phyloP scores from a whole-genome alignment of 1,140 invertebrate species.

The Eubasilissa regina region DNA sequence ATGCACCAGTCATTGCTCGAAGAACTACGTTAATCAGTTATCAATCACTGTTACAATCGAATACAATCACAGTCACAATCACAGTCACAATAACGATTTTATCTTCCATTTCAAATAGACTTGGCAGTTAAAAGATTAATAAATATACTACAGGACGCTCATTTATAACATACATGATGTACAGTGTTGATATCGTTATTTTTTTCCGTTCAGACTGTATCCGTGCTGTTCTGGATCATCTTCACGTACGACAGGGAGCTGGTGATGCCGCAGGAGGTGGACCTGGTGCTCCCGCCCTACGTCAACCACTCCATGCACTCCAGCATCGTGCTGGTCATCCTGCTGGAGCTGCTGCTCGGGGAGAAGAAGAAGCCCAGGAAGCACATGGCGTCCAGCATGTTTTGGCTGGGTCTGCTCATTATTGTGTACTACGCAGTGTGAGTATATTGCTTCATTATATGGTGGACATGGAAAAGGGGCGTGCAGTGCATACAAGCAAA shows the following conservation, averaged over 20 bases:
- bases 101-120: too few species aligned
- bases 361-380: constrained; percentile 62
- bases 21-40: too few species aligned
- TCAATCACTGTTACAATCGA: too few species aligned
- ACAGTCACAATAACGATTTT: too few species aligned
- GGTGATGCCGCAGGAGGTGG: constrained; percentile 77
- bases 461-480: too few species aligned
- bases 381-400: constrained; percentile 59
- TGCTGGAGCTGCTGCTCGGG: constrained; percentile 68
- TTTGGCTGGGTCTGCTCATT: constrained; percentile 51
- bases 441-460: constrained; percentile 20
- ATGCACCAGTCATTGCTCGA: too few species aligned
- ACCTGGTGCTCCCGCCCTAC: constrained; percentile 77
- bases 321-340: constrained; percentile 67
- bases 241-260: constrained; percentile 79
- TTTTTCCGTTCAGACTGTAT: constrained; percentile 81
- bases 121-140: too few species aligned
- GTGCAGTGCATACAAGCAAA: too few species aligned
- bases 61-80: too few species aligned
- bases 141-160: too few species aligned
- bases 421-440: constrained; percentile 49
- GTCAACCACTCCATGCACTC: constrained; percentile 81
- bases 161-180: too few species aligned
- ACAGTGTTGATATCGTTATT: too few species aligned
- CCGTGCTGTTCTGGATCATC: constrained; percentile 78